Conservation (phyloP, 2,888 invertebrate species). For the Ramazzottius varieornatus region DNA sequence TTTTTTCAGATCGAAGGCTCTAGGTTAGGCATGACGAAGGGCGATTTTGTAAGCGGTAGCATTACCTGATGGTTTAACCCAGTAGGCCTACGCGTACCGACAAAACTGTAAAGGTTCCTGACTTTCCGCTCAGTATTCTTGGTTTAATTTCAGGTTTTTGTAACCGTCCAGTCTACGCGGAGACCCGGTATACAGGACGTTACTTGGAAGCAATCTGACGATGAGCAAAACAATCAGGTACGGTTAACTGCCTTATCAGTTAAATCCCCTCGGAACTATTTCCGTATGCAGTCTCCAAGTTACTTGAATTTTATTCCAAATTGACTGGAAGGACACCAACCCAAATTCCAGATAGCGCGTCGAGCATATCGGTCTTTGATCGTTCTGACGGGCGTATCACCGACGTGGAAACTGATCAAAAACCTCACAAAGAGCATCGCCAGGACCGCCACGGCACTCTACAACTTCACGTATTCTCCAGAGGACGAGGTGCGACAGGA, state of each 20-base stretch:
- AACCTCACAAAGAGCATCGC: background rate
- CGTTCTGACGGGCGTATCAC: background rate
- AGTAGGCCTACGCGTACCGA: too few relatives aligned
- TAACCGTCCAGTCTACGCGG: background rate
- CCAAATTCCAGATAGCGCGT: background rate
- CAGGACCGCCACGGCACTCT: background rate
- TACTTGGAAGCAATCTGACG: background rate
- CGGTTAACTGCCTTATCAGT: background rate
- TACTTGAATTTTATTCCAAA: too few relatives aligned
- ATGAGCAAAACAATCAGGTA: background rate
- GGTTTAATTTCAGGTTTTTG: background rate
- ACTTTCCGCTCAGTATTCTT: background rate
- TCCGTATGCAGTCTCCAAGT: too few relatives aligned
- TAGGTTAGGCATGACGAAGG: background rate
- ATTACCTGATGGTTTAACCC: too few relatives aligned
- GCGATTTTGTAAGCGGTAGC: background rate
- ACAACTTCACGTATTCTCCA: background rate
- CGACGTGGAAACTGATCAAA: background rate
- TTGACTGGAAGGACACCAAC: too few relatives aligned
- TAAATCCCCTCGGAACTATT: too few relatives aligned
- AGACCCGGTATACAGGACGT: background rate
- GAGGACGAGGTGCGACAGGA: background rate
- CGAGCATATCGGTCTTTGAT: background rate
- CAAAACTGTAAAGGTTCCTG: too few relatives aligned
- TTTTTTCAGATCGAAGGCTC: background rate